A percentile compares a stretch with the other conserved stretches of the same genome.
These are phyloP conservation scores for Tinamus major DNA, from an alignment of 2,797 vertebrate species.

Conservation along the genomic window DNA sequence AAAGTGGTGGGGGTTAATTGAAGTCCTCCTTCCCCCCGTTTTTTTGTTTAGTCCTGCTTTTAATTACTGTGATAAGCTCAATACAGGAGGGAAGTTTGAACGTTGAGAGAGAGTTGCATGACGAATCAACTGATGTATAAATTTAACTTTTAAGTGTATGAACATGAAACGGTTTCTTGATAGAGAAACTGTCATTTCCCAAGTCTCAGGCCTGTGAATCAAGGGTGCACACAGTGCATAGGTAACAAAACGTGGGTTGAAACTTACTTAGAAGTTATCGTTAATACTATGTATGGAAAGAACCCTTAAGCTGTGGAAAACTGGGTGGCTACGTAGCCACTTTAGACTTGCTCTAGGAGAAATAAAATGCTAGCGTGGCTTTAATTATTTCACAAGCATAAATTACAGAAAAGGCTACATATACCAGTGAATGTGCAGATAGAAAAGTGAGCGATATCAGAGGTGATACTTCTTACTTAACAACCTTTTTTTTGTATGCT, in stretches of 20 bases:
- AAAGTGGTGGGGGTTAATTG: not conserved
- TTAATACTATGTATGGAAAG: not conserved
- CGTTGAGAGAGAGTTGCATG: not conserved
- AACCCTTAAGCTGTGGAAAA: not conserved
- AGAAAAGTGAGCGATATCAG: not conserved
- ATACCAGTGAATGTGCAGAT: not conserved
- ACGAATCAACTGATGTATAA: not conserved
- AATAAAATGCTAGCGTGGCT: not conserved
- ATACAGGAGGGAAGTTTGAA: not conserved
- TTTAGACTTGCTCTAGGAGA: not conserved
- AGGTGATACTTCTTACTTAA: not conserved
- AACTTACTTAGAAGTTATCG: not conserved
- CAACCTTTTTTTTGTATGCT: not conserved
- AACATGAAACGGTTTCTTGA: not conserved
- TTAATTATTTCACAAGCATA: not conserved
- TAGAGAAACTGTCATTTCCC: not conserved
- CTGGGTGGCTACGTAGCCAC: not conserved
- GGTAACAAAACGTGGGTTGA: not conserved
- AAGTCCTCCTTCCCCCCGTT: not conserved
- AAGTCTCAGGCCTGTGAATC: not conserved
- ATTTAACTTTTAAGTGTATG: no score
- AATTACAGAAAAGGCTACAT: not conserved
- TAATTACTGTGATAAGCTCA: not conserved
- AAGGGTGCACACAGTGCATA: not conserved
- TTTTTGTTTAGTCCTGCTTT: not conserved